A percentile compares a stretch with the other conserved stretches of the same genome.
Evolutionary conservation across 2,888 invertebrate species (phyloP).

Genomic region (Junonia oenone): DNA sequence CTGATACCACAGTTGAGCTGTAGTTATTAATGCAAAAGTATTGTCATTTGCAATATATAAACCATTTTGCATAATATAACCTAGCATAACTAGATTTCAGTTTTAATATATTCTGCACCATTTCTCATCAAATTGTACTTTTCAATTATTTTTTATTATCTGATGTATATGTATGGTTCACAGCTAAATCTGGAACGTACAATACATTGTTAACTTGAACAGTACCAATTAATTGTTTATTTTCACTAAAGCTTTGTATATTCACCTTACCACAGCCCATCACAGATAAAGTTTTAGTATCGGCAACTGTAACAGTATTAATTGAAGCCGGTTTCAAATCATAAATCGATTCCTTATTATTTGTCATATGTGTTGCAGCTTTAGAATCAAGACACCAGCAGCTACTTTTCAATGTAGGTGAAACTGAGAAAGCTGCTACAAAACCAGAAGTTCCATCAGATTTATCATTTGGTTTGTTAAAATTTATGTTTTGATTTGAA

Average conservation of each 20-base stretch:
- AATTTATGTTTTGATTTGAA: no score
- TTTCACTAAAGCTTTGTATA: conserved; percentile 11
- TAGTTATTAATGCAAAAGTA: no score
- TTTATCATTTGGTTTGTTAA: background rate
- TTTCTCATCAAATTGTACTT: conserved; percentile 26
- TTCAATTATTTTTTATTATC: conserved; percentile 24
- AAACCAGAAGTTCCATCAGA: background rate
- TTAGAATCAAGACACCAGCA: conserved; percentile 28
- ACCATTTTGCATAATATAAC: no score
- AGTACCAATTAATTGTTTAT: no score
- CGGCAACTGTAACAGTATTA: conserved; percentile 23
- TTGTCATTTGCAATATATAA: no score
- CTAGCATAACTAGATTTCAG: conserved; percentile 12
- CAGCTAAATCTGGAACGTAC: background rate
- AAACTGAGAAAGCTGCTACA: no score
- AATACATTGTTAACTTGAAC: no score
- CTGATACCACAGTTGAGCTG: conserved; percentile 19
- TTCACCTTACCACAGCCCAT: no score
- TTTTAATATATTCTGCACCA: background rate
- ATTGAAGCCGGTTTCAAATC: no score
- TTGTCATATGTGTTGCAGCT: conserved; percentile 7
- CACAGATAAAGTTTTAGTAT: conserved; percentile 19
- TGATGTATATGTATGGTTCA: conserved; percentile 25
- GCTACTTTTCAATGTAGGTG: conserved; percentile 11
- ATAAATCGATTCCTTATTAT: conserved; percentile 4